Conservation (phyloP, 2,888 invertebrate genomes). For the Pandemis heparana region DNA sequence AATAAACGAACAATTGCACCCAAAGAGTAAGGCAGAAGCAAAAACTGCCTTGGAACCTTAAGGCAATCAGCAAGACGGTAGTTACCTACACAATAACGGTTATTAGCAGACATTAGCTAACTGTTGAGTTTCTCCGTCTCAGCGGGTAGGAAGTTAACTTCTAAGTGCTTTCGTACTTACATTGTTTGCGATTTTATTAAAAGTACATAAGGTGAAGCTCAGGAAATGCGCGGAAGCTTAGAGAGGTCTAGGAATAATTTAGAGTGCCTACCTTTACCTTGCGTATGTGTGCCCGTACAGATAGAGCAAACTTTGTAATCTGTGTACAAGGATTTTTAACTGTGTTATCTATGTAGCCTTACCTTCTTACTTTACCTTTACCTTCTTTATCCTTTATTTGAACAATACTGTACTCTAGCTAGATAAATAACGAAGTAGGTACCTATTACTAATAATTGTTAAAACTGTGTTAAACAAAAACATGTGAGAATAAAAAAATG, state of each 20-base stretch:
- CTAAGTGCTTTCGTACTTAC: constrained; percentile 54
- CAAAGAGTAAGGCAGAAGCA: constrained; percentile 2
- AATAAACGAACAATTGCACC: not conserved
- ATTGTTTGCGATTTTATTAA: constrained; percentile 49
- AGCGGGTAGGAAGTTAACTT: constrained; percentile 61
- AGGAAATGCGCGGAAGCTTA: not conserved
- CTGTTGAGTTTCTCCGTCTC: constrained; percentile 63
- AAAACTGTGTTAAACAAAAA: not conserved
- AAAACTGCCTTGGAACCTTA: constrained; percentile 55
- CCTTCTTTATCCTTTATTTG: no score
- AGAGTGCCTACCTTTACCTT: not conserved
- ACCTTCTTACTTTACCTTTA: no score
- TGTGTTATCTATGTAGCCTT: no score
- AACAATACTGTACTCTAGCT: no score
- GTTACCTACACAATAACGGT: constrained; percentile 76
- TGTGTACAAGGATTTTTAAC: no score
- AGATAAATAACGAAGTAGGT: no score
- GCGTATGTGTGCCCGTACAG: not conserved
- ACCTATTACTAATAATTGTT: no score
- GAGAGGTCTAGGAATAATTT: not conserved
- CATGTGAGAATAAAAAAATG: not conserved
- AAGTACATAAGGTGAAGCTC: not conserved
- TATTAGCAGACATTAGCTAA: constrained; percentile 74
- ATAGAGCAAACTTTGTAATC: no score
- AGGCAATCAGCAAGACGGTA: constrained; percentile 71